Evolutionary conservation across 2,113 vertebrate genomes (phyloP), one percentile per base, ranked within the genome.

Genomic region (Psilopogon haemacephalus): DNA sequence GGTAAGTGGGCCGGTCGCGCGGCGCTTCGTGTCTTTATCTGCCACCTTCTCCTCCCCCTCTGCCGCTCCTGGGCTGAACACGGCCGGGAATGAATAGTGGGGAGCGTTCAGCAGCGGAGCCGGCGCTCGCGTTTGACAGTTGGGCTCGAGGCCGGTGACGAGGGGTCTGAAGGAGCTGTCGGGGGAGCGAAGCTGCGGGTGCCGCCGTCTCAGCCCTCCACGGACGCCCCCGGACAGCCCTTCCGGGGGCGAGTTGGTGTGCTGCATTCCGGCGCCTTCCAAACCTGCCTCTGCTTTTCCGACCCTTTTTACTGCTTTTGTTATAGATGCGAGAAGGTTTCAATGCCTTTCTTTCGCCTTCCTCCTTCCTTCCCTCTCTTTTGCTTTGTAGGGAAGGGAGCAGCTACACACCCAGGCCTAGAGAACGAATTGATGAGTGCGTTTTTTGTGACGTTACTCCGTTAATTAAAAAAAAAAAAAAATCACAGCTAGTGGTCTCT

Each of bases 1-100:
- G 99, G 99, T 99, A 96, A 99, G 99, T 97, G 93, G 72, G 74
- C 70, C 50, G 60, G 17, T 74, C 12, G 52, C 42, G 10, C 62
- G 24, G 72, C 62, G 33, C 62, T 75, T 60, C 54, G 33, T 24
- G 21, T 54, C 38, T 86, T 65, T 8, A 38, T 55, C 24, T 42
- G 20, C 76, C 50, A 11, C 74, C 30, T 52, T 21, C 15, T n/a
- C 16, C 64, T 52, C 26, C 50, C 28, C 15, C 8, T 16, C 42
- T 6, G 60, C 27, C 21, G 68, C 48, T 72, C 7, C 33, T n/a
- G 52, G 48, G 26, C 60, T 38, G 73, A 48, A 38, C 60, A 33
- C 28, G 20, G 63, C 28, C 48, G 1, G 75, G 3, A 3, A 5
- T 3, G 56, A 4, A 2, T 8, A 10, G 23, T 0, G 81, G 27